Evolutionary conservation across 23 tunicate genomes (phyloP).

Genomic region (Ascidia mentula): DNA sequence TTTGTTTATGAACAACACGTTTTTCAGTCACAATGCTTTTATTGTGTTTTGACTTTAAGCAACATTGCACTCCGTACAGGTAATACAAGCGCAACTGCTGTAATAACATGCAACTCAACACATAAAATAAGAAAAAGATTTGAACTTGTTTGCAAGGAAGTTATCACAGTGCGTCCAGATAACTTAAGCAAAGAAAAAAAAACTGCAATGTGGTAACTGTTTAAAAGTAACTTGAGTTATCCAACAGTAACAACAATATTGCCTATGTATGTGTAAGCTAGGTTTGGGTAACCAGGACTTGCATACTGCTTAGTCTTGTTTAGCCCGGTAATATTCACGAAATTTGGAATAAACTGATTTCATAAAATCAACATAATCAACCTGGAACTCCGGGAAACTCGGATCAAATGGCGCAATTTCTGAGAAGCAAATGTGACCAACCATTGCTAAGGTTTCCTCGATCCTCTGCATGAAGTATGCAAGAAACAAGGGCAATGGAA

Average conservation of each 20-base stretch:
- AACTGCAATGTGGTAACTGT: too few species aligned
- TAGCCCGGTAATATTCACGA: background rate
- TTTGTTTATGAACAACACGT: background rate
- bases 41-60: background rate
- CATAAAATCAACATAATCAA: slow-evolving; percentile 19
- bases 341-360: background rate
- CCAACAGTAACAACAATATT: too few species aligned
- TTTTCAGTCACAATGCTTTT: background rate
- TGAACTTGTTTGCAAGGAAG: background rate
- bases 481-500: slow-evolving; percentile 56
- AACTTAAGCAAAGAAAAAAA: background rate
- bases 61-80: background rate
- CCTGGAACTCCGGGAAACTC: slow-evolving; percentile 34
- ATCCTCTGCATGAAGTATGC: slow-evolving; percentile 19
- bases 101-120: background rate
- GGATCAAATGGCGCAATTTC: slow-evolving; percentile 43
- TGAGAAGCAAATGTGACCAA: slow-evolving; percentile 45
- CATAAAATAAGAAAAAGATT: background rate
- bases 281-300: too few species aligned
- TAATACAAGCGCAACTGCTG: background rate
- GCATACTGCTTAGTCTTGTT: background rate
- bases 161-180: background rate
- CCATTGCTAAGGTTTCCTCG: slow-evolving; percentile 38
- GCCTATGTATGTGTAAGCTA: too few species aligned
- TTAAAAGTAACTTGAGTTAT: too few species aligned